Conservation (phyloP, 2,113 vertebrate genomes). For the Alosa alosa region DNA sequence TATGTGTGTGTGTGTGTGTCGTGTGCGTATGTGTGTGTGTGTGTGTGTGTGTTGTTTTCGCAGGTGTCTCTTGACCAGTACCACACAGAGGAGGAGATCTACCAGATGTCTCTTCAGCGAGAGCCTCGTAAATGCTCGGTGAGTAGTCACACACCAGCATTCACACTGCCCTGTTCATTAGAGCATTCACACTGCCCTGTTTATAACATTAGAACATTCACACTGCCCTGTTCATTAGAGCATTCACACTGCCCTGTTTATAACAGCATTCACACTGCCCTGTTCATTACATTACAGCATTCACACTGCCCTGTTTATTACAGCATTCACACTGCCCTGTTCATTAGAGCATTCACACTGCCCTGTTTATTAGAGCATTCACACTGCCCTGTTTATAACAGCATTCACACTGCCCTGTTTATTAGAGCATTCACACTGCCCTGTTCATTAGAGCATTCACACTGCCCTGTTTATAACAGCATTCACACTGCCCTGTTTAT, state of each 20-base stretch:
- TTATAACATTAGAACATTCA: neutral
- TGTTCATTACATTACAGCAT: no score
- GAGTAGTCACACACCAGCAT: slow-evolving; percentile 13
- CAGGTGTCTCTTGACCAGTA: slow-evolving; percentile 93
- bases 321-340: neutral
- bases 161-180: neutral
- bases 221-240: neutral
- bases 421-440: neutral
- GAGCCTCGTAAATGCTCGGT: slow-evolving; percentile 70
- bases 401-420: neutral
- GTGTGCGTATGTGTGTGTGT: neutral
- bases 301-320: neutral
- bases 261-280: neutral
- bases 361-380: slow-evolving; percentile 7
- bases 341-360: neutral
- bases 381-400: neutral
- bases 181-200: neutral
- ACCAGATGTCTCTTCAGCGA: slow-evolving; percentile 85
- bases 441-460: neutral
- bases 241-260: neutral
- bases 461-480: neutral
- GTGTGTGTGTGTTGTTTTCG: slow-evolving; percentile 8
- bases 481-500: neutral
- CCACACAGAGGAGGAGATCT: slow-evolving; percentile 89
- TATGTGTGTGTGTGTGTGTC: neutral